phyloP scores from a whole-genome alignment of 2,113 vertebrate genomes.

The Onychostoma macrolepis region DNA sequence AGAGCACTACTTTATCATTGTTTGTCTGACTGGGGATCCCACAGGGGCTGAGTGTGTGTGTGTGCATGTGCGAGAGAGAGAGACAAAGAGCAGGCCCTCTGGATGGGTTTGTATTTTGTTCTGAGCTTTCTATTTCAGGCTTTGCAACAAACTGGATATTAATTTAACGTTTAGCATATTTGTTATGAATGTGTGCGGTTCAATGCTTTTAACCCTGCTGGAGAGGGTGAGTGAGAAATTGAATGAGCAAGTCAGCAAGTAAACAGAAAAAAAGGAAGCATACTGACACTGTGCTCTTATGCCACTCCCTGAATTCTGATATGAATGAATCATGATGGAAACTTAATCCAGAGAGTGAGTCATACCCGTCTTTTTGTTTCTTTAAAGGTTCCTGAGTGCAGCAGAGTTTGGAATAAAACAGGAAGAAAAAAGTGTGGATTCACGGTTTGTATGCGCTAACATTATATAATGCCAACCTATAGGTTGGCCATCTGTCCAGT shows the following conservation, averaged over 20 bases:
- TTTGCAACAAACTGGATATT: not conserved
- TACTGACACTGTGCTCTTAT: not conserved
- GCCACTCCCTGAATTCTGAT: not conserved
- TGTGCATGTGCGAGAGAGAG: conserved; percentile 28
- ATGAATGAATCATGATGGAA: conserved; percentile 1
- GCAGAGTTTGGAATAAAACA: not conserved
- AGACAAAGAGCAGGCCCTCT: not conserved
- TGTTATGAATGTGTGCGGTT: not conserved
- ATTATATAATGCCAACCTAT: not conserved
- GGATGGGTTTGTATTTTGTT: not conserved
- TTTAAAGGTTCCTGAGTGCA: not conserved
- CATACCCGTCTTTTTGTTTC: not conserved
- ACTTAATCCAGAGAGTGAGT: not conserved
- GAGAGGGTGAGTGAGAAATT: not conserved
- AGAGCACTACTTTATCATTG: conserved; percentile 98
- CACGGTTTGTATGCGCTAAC: not conserved
- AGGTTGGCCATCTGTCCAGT: not conserved
- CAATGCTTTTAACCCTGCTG: conserved; percentile 2
- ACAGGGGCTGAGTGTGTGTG: conserved; percentile 63
- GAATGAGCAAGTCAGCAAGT: not conserved
- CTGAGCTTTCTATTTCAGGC: not conserved
- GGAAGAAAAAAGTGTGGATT: not conserved
- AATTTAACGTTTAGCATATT: not conserved
- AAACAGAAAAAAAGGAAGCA: not conserved
- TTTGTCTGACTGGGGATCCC: conserved; percentile 89